Evolutionary conservation across 2,113 vertebrate genomes (phyloP).

Genomic region (Butorides virescens): DNA sequence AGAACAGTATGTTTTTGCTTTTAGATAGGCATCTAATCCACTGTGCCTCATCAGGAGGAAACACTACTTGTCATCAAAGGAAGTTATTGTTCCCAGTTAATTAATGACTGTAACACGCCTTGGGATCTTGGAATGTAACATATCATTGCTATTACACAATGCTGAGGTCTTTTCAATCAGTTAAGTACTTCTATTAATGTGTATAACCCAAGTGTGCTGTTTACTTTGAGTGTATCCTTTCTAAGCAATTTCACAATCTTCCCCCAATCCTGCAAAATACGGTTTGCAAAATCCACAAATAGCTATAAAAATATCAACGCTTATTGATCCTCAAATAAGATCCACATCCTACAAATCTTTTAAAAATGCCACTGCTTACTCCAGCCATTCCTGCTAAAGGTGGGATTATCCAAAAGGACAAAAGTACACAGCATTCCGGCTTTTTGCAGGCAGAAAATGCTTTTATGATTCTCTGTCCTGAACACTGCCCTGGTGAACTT

Average conservation of each 20-base stretch:
- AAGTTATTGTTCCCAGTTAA: slow-evolving; percentile 47
- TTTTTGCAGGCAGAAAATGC: not conserved
- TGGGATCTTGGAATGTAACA: slow-evolving; percentile 1
- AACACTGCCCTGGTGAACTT: not conserved
- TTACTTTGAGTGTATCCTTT: not conserved
- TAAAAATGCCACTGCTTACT: not conserved
- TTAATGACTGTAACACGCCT: slow-evolving; percentile 23
- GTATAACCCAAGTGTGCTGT: not conserved
- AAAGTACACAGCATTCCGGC: not conserved
- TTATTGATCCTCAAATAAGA: not conserved
- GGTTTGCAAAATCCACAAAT: not conserved
- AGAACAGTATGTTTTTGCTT: not conserved
- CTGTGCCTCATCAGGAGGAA: slow-evolving; percentile 29
- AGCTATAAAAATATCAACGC: not conserved
- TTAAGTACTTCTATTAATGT: slow-evolving; percentile 1
- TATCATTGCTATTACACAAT: not conserved
- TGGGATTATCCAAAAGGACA: not conserved
- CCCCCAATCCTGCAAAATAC: not conserved
- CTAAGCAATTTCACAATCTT: slow-evolving; percentile 1
- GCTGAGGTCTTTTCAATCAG: not conserved
- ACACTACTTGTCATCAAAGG: slow-evolving; percentile 42
- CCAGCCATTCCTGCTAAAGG: not conserved
- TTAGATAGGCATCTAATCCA: slow-evolving; percentile 29
- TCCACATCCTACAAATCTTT: not conserved
- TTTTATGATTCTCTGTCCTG: not conserved